Evolutionary conservation across 2,888 invertebrate genomes (phyloP), one percentile per base, ranked within the genome.

Genomic region (Hedya salicella): DNA sequence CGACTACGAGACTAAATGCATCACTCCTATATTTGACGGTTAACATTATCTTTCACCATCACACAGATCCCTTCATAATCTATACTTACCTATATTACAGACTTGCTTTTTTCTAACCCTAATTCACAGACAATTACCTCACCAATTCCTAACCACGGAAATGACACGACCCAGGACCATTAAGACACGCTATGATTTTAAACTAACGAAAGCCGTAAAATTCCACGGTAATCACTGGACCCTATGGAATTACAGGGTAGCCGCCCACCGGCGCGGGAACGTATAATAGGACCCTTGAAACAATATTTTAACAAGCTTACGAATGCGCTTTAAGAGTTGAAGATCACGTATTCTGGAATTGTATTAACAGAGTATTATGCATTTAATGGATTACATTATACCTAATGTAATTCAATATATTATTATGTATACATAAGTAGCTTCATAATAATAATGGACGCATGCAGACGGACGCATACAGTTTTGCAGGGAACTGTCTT

Each of bases 181-280:
- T 40, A 46, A 48, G 13, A 16, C n/a, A n/a, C 36, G 40, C 70
- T 69, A 70, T 69, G 66, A 68, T 69, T 69, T 68, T 54, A 63
- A 50, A 48, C 67, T 70, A 70, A 70, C 70, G 70, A 62, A 60
- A 59, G 67, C 69, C 69, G 69, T 71, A 69, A 71, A 68, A 71
- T 66, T 64, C 68, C 32, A 39, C 64, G 44, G 62, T 71, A 71
- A 71, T 71, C 62, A 70, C 63, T 39, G 68, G 17, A 54, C 61
- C 50, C 48, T 25, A 3, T n/a, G 48, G 48, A 69, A 71, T 71
- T 71, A 69, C 50, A 69, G 70, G 69, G 69, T 71, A 67, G 56
- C 70, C 70, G 70, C 70, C 70, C 69, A 71, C 57, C 46, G 56
- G 9, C 39, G 25, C 9, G 40, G n/a, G 9, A 9, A 9, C 6